Base-by-base conservation (phyloP, 1,140 invertebrate genomes). In the Bicyclus anynana region DNA sequence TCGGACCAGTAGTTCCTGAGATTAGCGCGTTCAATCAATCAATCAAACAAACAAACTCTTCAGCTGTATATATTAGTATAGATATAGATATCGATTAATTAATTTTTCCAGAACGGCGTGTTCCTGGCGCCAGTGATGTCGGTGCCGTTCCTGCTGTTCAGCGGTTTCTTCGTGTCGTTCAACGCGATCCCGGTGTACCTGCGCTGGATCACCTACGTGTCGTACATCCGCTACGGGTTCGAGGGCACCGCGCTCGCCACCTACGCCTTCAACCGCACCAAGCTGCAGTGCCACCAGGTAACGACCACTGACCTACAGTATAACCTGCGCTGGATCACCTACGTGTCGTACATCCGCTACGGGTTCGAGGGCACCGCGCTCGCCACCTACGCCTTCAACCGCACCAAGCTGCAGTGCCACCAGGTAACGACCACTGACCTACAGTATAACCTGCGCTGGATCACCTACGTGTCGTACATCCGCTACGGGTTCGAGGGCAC, bases 151-250 rank as follows among this genome's bases (percentile, higher is more conserved):
- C 90, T 99, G 10, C 89, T 99, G 10, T 99, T 97, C 90, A 96
- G 95, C 48, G 98, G 97, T 9, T 99, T 99, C 92, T 99, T 99
- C 87, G 97, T 99, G 14, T 98, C 96, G 58, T 97, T 99, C 84
- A 96, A 98, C 74, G 97, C 97, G 0, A 99, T 99, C 66, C 98
- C 98, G 0, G 92, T 95, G 2, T 99, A 98, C 78, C 90, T 99
- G 38, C 91, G 97, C 60, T 99, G 97, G 97, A 95, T 99, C 59
- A 98, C 97, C 0, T 99, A 98, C 84, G 89, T 98, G 0, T 97
- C 96, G 9, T 99, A 99, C 83, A 97, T 98, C 54, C 91, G 97
- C 77, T 99, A 98, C 76, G 95, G 97, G 16, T 99, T 99, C 83
- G 97, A 99, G 89, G 96, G 96, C 13, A 97, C 96, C 0, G 93